These are phyloP conservation scores for Egretta garzetta DNA, from an alignment of 2,113 vertebrate species.

Conservation along the genomic window DNA sequence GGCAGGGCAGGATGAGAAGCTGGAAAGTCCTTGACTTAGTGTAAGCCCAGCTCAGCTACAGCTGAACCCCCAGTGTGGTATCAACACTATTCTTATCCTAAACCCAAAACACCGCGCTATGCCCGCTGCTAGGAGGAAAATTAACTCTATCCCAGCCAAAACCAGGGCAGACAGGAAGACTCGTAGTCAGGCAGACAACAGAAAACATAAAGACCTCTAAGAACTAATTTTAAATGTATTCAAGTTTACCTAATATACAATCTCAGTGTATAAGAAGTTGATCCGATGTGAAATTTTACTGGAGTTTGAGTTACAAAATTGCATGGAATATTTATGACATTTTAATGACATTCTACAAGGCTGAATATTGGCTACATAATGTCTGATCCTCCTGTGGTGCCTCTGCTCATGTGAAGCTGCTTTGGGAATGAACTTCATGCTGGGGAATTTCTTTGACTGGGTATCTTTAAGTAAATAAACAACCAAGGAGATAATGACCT, in stretches of 20 bases:
- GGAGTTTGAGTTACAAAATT: not conserved
- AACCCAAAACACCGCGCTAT: not conserved
- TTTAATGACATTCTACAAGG: not conserved
- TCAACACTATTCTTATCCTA: not conserved
- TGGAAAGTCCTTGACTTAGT: not conserved
- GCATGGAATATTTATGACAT: not conserved
- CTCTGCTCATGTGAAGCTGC: not conserved
- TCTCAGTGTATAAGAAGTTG: not conserved
- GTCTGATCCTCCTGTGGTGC: not conserved
- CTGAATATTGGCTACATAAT: not conserved
- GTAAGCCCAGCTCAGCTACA: not conserved
- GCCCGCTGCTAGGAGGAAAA: not conserved
- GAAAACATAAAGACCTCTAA: not conserved
- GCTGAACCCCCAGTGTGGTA: not conserved
- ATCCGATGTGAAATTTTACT: not conserved
- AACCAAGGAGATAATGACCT: not conserved
- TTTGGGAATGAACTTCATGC: not conserved
- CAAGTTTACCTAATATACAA: not conserved
- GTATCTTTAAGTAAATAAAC: not conserved
- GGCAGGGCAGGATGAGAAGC: not conserved
- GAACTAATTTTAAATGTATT: not conserved
- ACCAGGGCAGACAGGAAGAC: not conserved
- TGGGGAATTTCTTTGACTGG: not conserved
- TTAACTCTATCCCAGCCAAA: not conserved
- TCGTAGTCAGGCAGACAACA: not conserved